Evolutionary conservation across 2,113 vertebrate species (phyloP), one percentile per base, ranked within the genome.

Genomic region (Coptodon rendalli): DNA sequence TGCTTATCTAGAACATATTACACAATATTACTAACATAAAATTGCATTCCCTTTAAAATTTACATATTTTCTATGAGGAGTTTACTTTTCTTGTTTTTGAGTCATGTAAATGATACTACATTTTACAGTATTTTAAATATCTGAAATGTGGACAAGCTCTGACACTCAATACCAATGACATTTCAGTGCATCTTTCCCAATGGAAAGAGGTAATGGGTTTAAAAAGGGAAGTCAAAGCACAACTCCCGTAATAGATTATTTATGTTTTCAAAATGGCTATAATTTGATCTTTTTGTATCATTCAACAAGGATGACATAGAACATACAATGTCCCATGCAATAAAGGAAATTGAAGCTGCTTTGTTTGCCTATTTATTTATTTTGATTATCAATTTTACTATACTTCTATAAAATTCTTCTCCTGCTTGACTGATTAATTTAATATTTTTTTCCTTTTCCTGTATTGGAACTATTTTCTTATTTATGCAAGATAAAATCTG

Each of bases 131-230:
- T 84, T 92, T 78, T 6, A 83, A 83, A 82, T 7, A 84, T 79
- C 12, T 71, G 11, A 92, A 90, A 86, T 86, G 19, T 73, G 11
- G 43, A 45, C 57, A 86, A 66, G 56, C 16, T 38, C 34, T 80
- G 85, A 87, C 10, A 91, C 83, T 80, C 24, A 80, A 91, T 79
- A 91, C 87, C 36, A 24, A 7, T 90, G 89, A 88, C 82, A 90
- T 95, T 89, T 92, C 50, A 76, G 31, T 85, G 53, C 24, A 84
- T 87, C 57, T 87, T n/a, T 83, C 61, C 14, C 48, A 82, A 29
- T 63, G 24, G 9, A 83, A 85, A 81, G 6, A 27, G 24, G 27
- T 79, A 45, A 86, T 89, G n/a, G 13, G 19, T 66, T 57, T 34
- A 90, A 91, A 89, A 90, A 24, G 2, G 3, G 1, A 89, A 19